These are phyloP conservation scores for Pteronura brasiliensis DNA, from an alignment of 2,113 vertebrate genomes.

Conservation along the genomic window DNA sequence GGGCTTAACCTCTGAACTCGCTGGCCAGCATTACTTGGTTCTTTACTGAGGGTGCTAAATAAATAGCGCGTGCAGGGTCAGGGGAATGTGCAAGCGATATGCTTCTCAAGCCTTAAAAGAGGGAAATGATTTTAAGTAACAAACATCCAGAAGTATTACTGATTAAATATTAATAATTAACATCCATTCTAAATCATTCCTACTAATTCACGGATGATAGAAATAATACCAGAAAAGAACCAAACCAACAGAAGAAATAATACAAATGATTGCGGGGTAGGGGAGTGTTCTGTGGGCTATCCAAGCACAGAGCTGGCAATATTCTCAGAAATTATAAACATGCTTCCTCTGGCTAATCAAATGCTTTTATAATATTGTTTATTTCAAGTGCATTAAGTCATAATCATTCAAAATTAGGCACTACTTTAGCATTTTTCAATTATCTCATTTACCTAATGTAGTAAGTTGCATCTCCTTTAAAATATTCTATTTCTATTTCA, in stretches of 20 bases:
- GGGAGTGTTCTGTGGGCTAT: not conserved
- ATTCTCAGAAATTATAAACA: not conserved
- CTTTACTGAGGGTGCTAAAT: not conserved
- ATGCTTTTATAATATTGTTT: not conserved
- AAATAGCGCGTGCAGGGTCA: not conserved
- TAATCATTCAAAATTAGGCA: not conserved
- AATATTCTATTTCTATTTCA: not conserved
- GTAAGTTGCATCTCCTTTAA: not conserved
- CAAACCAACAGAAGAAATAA: not conserved
- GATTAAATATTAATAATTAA: conserved; percentile 37
- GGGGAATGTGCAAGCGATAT: not conserved
- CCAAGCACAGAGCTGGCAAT: not conserved
- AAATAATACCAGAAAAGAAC: not conserved
- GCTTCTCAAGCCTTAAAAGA: not conserved
- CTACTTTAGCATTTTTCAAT: not conserved
- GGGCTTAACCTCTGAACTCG: conserved; percentile 34
- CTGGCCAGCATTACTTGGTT: not conserved
- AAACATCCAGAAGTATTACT: not conserved
- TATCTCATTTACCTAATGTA: not conserved
- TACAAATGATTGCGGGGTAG: not conserved
- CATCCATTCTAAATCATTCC: not conserved
- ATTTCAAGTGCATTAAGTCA: not conserved
- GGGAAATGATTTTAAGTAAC: conserved; percentile 26
- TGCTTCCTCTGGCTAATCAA: not conserved
- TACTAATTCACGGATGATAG: not conserved